Evolutionary conservation across 2,888 invertebrate genomes (phyloP).

Genomic region (Papilio elwesi): DNA sequence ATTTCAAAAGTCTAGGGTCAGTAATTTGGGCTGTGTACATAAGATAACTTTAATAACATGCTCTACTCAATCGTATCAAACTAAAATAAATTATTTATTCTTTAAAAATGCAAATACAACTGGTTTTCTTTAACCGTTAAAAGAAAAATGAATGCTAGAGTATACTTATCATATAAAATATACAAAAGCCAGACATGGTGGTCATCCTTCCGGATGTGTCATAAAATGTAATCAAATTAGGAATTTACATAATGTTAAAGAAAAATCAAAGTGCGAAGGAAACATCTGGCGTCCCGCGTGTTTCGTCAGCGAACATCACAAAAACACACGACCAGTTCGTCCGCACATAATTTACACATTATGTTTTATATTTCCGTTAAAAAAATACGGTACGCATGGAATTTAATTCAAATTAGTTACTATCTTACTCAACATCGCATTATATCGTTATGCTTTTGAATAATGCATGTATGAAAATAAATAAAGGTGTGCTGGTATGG

Average conservation of each 20-base stretch:
- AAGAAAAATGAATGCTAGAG: background rate
- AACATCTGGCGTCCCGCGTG: slow-evolving; percentile 63
- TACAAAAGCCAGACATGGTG: slow-evolving; percentile 4
- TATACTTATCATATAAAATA: slow-evolving; percentile 4
- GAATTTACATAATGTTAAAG: slow-evolving; percentile 29
- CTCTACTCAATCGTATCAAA: background rate
- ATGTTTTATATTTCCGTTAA: slow-evolving; percentile 64
- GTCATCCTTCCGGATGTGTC: slow-evolving; percentile 33
- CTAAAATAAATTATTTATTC: background rate
- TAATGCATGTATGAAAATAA: slow-evolving; percentile 72
- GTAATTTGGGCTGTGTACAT: background rate
- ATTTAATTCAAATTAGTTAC: slow-evolving; percentile 75
- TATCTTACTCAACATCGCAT: slow-evolving; percentile 69
- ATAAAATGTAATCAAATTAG: slow-evolving; percentile 35
- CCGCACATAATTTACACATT: slow-evolving; percentile 38
- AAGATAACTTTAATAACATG: too few relatives aligned
- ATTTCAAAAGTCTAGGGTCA: too few relatives aligned
- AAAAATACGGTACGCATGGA: slow-evolving; percentile 64
- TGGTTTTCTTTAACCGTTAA: background rate
- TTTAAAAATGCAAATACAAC: background rate
- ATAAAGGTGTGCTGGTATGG: slow-evolving; percentile 73
- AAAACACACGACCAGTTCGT: slow-evolving; percentile 51
- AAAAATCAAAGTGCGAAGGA: slow-evolving; percentile 49
- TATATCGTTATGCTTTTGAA: slow-evolving; percentile 71
- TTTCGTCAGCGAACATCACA: slow-evolving; percentile 54